These are phyloP conservation scores for Trachurus trachurus DNA, from an alignment of 2,797 vertebrate species.

Conservation along the genomic window DNA sequence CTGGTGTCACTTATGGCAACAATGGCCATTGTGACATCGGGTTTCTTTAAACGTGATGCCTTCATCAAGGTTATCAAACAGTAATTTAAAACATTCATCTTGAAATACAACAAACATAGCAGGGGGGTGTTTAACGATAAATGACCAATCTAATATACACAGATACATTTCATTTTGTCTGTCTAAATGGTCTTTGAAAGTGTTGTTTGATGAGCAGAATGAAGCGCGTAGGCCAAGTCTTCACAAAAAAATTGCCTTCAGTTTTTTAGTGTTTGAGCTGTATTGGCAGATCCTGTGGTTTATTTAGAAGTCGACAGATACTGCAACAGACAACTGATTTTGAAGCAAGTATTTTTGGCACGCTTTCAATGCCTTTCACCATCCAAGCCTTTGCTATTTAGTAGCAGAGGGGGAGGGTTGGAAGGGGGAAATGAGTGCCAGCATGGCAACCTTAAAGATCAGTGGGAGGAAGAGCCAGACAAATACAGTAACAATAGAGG, in stretches of 20 bases:
- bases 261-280: constrained; percentile 12
- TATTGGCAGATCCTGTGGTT: constrained; percentile 10
- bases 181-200: not conserved
- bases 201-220: not conserved
- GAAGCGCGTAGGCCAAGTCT: not conserved
- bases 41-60: not conserved
- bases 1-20: not conserved
- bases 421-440: constrained; percentile 50
- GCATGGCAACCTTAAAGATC: constrained; percentile 76
- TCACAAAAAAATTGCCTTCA: not conserved
- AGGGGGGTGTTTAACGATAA: not conserved
- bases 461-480: constrained; percentile 75
- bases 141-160: not conserved
- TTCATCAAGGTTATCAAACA: not conserved
- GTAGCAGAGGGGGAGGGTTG: constrained; percentile 15
- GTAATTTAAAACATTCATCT: not conserved
- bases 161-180: not conserved
- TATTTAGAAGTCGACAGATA: constrained; percentile 25
- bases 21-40: not conserved
- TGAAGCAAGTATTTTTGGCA: constrained; percentile 53
- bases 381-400: constrained; percentile 47
- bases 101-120: not conserved
- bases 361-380: constrained; percentile 44
- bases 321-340: constrained; percentile 31
- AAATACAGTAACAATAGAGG: constrained; percentile 75